Percentiles rank a stretch among this genome's conserved stretches.
Evolutionary conservation across 2,888 invertebrate genomes (phyloP).

Genomic region (Scaeva pyrastri): DNA sequence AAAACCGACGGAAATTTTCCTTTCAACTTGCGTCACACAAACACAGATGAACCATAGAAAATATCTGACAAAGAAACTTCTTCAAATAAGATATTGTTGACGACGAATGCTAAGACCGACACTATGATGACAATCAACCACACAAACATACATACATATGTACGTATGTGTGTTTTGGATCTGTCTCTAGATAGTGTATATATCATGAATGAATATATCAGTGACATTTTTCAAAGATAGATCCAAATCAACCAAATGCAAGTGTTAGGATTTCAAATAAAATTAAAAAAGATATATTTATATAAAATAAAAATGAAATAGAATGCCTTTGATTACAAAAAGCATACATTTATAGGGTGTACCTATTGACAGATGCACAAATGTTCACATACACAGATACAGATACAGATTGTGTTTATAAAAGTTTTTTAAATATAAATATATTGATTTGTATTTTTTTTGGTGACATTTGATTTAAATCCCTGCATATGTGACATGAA

Average conservation of each 20-base stretch:
- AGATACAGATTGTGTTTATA: too few relatives aligned
- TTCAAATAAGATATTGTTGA: conserved; percentile 20
- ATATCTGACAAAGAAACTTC: conserved; percentile 16
- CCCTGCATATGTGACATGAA: background rate
- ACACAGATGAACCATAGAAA: conserved; percentile 12
- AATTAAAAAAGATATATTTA: background rate
- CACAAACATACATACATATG: background rate
- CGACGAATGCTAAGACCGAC: background rate
- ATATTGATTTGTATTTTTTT: conserved; percentile 13
- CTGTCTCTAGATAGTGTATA: too few relatives aligned
- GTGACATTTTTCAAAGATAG: background rate
- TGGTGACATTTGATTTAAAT: background rate
- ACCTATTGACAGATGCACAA: too few relatives aligned
- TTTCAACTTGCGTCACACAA: conserved; percentile 13
- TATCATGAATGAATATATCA: too few relatives aligned
- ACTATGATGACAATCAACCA: background rate
- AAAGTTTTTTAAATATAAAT: background rate
- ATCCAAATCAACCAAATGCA: conserved; percentile 11
- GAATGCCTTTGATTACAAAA: background rate
- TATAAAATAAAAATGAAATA: background rate
- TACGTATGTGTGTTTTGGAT: background rate
- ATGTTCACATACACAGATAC: too few relatives aligned
- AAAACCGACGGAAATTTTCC: background rate
- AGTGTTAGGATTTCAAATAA: conserved; percentile 6
- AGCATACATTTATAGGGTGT: too few relatives aligned